These are phyloP conservation scores for Cricetomys ansorgei DNA, from an alignment of 2,113 vertebrate species.

Conservation along the genomic window DNA sequence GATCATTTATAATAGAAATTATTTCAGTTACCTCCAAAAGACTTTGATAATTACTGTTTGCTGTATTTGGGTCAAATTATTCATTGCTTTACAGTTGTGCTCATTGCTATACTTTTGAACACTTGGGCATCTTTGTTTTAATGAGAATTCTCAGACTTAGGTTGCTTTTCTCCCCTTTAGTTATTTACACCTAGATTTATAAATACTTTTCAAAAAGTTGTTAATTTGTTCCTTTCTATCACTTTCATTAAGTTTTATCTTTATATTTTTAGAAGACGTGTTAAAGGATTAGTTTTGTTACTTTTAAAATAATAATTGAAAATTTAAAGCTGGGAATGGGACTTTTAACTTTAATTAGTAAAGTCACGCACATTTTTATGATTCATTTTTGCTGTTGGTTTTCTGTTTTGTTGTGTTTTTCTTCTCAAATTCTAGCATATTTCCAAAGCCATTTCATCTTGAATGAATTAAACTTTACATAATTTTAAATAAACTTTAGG, in stretches of 20 bases:
- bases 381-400: not conserved
- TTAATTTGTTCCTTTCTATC: not conserved
- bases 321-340: not conserved
- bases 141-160: not conserved
- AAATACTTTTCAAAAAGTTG: not conserved
- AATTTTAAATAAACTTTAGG: not conserved
- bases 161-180: not conserved
- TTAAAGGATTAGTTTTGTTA: not conserved
- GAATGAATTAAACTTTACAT: not conserved
- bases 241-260: not conserved
- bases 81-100: not conserved
- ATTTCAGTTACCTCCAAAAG: not conserved
- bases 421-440: not conserved
- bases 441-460: not conserved
- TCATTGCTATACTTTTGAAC: not conserved
- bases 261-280: not conserved
- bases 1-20: not conserved
- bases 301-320: not conserved
- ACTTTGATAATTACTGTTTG: no score
- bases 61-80: no score
- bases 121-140: not conserved
- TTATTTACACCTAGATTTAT: not conserved
- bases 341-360: not conserved
- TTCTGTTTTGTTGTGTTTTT: not conserved
- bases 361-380: not conserved